Evolutionary conservation across 92 coral and sea anemone species (phyloP), one percentile per base, ranked within the genome.

Genomic region (Parazoanthus swiftii): DNA sequence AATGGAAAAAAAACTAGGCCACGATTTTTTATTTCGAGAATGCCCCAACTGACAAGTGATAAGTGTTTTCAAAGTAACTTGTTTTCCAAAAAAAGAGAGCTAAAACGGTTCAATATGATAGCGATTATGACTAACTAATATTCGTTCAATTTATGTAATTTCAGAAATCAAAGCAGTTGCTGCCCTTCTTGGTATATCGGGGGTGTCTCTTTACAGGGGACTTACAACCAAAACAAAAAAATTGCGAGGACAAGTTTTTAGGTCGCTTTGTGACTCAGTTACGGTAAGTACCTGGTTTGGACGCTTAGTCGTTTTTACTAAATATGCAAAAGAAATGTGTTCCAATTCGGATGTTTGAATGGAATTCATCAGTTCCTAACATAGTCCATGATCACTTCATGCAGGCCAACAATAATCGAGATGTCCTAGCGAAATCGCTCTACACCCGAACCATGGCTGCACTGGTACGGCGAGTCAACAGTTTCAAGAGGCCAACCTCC

Each of bases 101-200:
- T 54, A 14, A 54, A 54, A 0, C 16, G 13, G 18, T 54, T 54
- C 14, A 13, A 54, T 1, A 11, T 54, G 16, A 2, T 13, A 54
- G 59, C 3, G 70, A 63, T 20, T 23, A 63, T 63, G 70, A 63
- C 25, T 20, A 20, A 20, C 26, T 20, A 63, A 23, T 63, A 63
- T 82, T 82, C 67, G 59, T 73, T 20, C 16, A 20, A 43, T 35
- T 77, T 70, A 14, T 74, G 14, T 77, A 43, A 36, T 18, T 78
- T 3, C 81, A 96, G 98, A 96, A 80, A 92, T 96, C 91, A 96
- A 96, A 86, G 98, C 99, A 43, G 99, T 96, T 11, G 98, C 99
- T 36, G 94, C 98, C 14, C 88, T 96, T 65, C 94, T 96, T 37
- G 99, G 99, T 36, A 94, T 95, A 21, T 91, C 99, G 6, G 98